phyloP scores from a whole-genome alignment of 2,888 invertebrate genomes.

The Anodontia alba region DNA sequence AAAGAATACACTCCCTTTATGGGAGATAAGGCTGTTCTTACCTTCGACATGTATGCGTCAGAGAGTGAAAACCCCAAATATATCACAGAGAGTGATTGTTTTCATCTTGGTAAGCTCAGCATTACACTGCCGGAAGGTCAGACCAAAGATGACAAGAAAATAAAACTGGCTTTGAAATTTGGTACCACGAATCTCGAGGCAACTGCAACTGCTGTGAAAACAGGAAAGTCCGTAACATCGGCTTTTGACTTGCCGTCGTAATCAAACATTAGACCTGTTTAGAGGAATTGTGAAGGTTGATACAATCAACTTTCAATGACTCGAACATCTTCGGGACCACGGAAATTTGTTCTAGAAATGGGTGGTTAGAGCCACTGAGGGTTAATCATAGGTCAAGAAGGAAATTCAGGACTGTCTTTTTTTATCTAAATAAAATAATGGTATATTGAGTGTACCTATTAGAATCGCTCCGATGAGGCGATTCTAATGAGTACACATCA shows the following conservation, averaged over 20 bases:
- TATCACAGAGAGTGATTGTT: slow-evolving; percentile 4
- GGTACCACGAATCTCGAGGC: slow-evolving; percentile 7
- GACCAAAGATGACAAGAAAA: slow-evolving; percentile 6
- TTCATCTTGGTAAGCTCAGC: slow-evolving; percentile 9
- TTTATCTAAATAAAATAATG: too few relatives aligned
- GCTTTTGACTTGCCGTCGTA: neutral
- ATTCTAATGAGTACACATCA: too few relatives aligned
- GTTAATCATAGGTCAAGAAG: too few relatives aligned
- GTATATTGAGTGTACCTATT: too few relatives aligned
- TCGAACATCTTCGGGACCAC: too few relatives aligned
- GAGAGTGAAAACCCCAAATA: slow-evolving; percentile 18
- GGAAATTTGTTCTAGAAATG: too few relatives aligned
- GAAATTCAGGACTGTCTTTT: too few relatives aligned
- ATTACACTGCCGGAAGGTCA: neutral
- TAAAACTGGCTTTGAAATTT: slow-evolving; percentile 3
- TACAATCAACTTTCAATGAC: too few relatives aligned
- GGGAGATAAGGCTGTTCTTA: slow-evolving; percentile 14
- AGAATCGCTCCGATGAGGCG: too few relatives aligned
- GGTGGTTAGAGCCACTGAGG: too few relatives aligned
- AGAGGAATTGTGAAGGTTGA: too few relatives aligned
- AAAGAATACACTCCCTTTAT: slow-evolving; percentile 20
- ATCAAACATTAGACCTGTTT: too few relatives aligned
- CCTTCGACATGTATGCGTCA: slow-evolving; percentile 19
- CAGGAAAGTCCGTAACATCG: neutral
- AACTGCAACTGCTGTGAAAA: slow-evolving; percentile 16